These are phyloP conservation scores for Tetragonisca angustula DNA, from an alignment of 2,888 invertebrate species.

Conservation along the genomic window DNA sequence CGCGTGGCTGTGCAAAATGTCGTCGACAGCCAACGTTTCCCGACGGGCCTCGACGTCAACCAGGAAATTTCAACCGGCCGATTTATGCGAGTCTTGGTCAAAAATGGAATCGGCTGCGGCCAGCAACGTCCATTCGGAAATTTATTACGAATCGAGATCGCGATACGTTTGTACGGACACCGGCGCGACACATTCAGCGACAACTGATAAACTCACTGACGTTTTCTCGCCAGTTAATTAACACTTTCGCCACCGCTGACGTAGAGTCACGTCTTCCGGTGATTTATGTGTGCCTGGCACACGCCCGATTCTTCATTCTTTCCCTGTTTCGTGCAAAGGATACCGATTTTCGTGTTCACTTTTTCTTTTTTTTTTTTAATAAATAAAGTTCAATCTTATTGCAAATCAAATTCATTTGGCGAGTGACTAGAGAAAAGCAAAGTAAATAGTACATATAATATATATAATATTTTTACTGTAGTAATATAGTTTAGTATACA, in stretches of 20 bases:
- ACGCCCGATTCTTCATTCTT: no score
- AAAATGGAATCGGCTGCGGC: conserved; percentile 39
- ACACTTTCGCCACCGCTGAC: neutral
- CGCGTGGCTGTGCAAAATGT: conserved; percentile 10
- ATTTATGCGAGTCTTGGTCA: conserved; percentile 36
- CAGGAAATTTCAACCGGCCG: conserved; percentile 14
- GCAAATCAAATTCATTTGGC: no score
- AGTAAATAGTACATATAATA: no score
- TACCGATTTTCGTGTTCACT: no score
- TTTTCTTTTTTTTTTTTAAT: no score
- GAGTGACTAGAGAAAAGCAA: no score
- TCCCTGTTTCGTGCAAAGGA: no score
- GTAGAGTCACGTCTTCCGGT: neutral
- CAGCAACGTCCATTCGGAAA: conserved; percentile 43
- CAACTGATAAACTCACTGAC: neutral
- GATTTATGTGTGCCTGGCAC: neutral
- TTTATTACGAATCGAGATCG: conserved; percentile 51
- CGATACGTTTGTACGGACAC: conserved; percentile 6
- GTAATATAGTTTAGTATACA: no score
- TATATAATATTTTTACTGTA: no score
- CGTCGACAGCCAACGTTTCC: conserved; percentile 6
- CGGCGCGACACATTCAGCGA: neutral
- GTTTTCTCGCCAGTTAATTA: neutral
- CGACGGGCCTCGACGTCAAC: conserved; percentile 3
- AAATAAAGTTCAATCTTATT: no score